A percentile compares a stretch with the other conserved stretches of the same genome.
Conservation (phyloP, 2,888 invertebrate genomes). For the Hypomecis punctinalis region DNA sequence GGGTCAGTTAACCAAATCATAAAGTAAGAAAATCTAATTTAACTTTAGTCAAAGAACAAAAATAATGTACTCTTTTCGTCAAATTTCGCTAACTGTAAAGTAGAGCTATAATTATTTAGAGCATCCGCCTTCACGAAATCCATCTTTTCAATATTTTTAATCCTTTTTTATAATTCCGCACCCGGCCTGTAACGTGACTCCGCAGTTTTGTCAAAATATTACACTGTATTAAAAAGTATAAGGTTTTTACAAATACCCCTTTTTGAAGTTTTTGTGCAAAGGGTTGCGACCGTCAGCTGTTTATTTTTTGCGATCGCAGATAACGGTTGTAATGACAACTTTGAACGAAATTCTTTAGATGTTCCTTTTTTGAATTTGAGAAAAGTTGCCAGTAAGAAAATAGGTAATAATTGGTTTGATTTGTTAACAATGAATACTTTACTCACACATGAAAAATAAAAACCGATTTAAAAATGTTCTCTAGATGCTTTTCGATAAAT, state of each 20-base stretch:
- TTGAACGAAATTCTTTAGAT: conserved; percentile 37
- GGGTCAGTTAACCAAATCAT: too few relatives aligned
- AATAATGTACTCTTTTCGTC: background rate
- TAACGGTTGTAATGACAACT: conserved; percentile 61
- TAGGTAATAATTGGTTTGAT: background rate
- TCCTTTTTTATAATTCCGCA: conserved; percentile 46
- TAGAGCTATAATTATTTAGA: background rate
- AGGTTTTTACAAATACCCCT: conserved; percentile 67
- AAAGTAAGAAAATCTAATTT: too few relatives aligned
- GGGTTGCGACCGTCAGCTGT: conserved; percentile 53
- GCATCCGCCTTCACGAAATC: conserved; percentile 11
- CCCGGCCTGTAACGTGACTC: conserved; percentile 50
- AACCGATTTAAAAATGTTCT: too few relatives aligned
- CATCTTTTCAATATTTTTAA: conserved; percentile 26
- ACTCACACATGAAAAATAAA: too few relatives aligned
- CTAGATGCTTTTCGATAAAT: too few relatives aligned
- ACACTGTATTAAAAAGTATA: conserved; percentile 55
- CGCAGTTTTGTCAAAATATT: conserved; percentile 82
- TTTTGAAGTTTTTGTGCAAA: conserved; percentile 53
- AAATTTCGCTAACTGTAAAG: background rate
- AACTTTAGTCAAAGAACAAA: background rate
- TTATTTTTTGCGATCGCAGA: conserved; percentile 69
- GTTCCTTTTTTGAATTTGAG: conserved; percentile 20
- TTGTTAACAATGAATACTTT: too few relatives aligned
- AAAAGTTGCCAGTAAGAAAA: background rate